These are phyloP conservation scores for Sebastes itinus DNA, from an alignment of 2,797 vertebrate genomes.

Conservation along the genomic window DNA sequence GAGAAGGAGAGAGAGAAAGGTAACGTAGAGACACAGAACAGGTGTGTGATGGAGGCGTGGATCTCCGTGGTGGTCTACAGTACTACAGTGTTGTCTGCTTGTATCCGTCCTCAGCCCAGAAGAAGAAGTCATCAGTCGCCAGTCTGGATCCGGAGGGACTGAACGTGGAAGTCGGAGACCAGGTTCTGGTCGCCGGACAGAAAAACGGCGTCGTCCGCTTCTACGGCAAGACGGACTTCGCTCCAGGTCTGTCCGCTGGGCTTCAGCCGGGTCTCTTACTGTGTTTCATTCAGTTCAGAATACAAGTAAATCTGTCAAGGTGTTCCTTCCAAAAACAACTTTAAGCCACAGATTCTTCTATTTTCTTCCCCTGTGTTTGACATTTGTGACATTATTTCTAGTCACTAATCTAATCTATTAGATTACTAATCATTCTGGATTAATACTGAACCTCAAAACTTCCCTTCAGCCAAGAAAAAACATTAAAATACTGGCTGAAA, in stretches of 20 bases:
- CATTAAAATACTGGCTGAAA: not conserved
- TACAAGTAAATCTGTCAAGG: no score
- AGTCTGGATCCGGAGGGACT: constrained; percentile 88
- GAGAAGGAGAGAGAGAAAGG: constrained; percentile 67
- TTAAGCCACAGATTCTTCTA: no score
- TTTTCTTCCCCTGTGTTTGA: no score
- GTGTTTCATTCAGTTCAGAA: no score
- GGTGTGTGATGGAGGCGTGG: not conserved
- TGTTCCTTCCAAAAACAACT: no score
- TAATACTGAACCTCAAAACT: no score
- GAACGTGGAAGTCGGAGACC: constrained; percentile 90
- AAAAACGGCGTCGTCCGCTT: constrained; percentile 90
- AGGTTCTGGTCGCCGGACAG: constrained; percentile 92
- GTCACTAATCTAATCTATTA: no score
- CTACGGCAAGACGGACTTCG: constrained; percentile 94
- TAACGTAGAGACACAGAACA: not conserved
- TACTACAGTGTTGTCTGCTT: not conserved
- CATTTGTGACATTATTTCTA: no score
- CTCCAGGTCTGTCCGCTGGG: constrained; percentile 82
- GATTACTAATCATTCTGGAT: no score
- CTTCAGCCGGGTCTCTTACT: not conserved
- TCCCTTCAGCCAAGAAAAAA: no score
- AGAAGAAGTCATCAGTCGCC: constrained; percentile 81
- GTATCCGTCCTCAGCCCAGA: constrained; percentile 66
- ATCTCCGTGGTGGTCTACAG: not conserved